Base-by-base conservation (phyloP, 1,140 invertebrate species). In the Drosophila chauvacae region DNA sequence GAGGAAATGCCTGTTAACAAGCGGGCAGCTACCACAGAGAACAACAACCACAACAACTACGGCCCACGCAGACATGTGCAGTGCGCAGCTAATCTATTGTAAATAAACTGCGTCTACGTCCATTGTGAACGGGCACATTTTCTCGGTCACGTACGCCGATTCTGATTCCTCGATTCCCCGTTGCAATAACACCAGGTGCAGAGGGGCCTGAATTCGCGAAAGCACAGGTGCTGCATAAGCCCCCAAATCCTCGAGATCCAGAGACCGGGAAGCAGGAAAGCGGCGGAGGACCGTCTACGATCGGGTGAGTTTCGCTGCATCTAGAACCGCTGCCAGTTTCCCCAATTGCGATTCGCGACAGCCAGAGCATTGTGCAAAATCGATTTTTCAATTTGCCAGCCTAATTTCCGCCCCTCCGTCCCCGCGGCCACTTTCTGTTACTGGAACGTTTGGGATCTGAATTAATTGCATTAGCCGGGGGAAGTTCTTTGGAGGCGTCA, bases 141-240 rank as follows among this genome's bases (percentile, higher is more conserved):
- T 88, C 61, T 84, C 81, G 81, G 84, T 88, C 84, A 88, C 84
- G 84, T 88, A 88, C 80, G 84, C 84, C 84, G 77, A 64, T 64
- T 65, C 63, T 45, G 44, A 73, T 59, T 73, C 64, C 57, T 77
- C 33, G 28, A 45, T 77, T 59, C 50, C 53, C 37, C 53, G 72
- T 59, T 77, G 57, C 42, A 68, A 18, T 48, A 20, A 39, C 20
- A 35, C 35, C 35, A 39, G 53, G 39, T 11, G 28, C 66, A 26
- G 14, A 26, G 30, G n/a, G 23, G 37, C 33, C 14, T 20, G 10
- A 35, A 28, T 68, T 35, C 30, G 48, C 63, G n/a, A 45, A 26
- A 70, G 33, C 10, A 33, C 20, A 70, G 47, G 63, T 37, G 47
- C 30, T 39, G 35, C 7, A 11, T 3, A 26, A 56, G 37, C n/a